Conservation (phyloP, 2,113 vertebrate species). For the Garra rufa region DNA sequence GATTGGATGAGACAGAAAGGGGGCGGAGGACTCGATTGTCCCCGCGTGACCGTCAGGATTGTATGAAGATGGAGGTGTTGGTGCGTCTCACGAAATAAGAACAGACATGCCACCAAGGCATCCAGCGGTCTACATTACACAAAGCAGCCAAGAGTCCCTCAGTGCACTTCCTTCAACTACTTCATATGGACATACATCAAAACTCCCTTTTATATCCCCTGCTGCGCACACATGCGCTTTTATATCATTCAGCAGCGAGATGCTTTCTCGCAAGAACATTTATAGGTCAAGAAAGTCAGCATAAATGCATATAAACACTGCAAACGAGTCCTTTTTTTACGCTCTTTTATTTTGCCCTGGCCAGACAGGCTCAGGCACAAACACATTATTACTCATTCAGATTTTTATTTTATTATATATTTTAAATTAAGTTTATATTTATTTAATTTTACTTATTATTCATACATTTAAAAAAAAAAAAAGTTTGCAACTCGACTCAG, state of each 20-base stretch:
- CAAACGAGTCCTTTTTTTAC: background rate
- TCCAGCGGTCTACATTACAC: constrained; percentile 16
- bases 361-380: constrained; percentile 27
- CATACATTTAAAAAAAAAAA: too few species aligned
- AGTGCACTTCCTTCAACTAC: background rate
- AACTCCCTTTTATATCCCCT: background rate
- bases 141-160: constrained; percentile 4
- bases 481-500: too few species aligned
- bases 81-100: constrained; percentile 4
- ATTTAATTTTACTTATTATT: too few species aligned
- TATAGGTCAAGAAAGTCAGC: constrained; percentile 25
- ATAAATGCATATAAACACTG: constrained; percentile 31
- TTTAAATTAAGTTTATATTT: too few species aligned
- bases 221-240: constrained; percentile 5
- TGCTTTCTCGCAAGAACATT: constrained; percentile 21
- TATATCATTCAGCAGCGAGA: background rate
- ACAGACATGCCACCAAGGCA: constrained; percentile 42
- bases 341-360: background rate
- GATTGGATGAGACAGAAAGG: constrained; percentile 38
- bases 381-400: constrained; percentile 25
- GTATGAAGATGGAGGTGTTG: constrained; percentile 21
- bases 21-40: constrained; percentile 30
- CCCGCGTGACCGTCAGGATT: constrained; percentile 25
- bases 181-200: constrained; percentile 13
- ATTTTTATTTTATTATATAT: too few species aligned